Conservation (phyloP, 2,888 invertebrate genomes). For the Neria commutata region DNA sequence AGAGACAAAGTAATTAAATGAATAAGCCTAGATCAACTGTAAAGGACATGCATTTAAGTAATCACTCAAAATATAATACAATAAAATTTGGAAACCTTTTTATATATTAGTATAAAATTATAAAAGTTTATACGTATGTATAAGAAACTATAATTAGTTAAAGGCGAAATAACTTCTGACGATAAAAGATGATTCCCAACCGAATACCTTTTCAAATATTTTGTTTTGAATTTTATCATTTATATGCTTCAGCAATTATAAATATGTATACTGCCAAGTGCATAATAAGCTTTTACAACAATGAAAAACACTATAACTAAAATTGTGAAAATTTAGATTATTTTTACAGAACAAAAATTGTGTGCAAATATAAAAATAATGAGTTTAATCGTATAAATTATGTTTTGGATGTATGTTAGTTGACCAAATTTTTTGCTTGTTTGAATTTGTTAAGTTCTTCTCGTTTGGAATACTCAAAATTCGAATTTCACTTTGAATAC, state of each 20-base stretch:
- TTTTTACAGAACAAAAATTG: slow-evolving; percentile 54
- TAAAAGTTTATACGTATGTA: slow-evolving; percentile 56
- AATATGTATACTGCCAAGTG: slow-evolving; percentile 29
- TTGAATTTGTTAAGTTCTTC: slow-evolving; percentile 26
- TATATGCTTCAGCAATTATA: slow-evolving; percentile 28
- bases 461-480: neutral
- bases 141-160: slow-evolving; percentile 49
- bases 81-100: slow-evolving; percentile 55
- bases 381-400: neutral
- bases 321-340: slow-evolving; percentile 43
- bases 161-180: slow-evolving; percentile 36
- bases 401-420: neutral
- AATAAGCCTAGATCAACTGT: slow-evolving; percentile 46
- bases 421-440: slow-evolving; percentile 15
- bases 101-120: slow-evolving; percentile 59
- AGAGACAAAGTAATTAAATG: slow-evolving; percentile 60
- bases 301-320: slow-evolving; percentile 21
- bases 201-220: slow-evolving; percentile 17
- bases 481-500: neutral
- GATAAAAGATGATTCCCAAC: slow-evolving; percentile 34
- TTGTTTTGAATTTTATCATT: neutral
- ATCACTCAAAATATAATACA: slow-evolving; percentile 47
- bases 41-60: slow-evolving; percentile 54
- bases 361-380: slow-evolving; percentile 41
- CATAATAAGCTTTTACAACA: slow-evolving; percentile 29